These are phyloP conservation scores for Pitangus sulphuratus DNA, from an alignment of 2,797 vertebrate species.

Conservation along the genomic window DNA sequence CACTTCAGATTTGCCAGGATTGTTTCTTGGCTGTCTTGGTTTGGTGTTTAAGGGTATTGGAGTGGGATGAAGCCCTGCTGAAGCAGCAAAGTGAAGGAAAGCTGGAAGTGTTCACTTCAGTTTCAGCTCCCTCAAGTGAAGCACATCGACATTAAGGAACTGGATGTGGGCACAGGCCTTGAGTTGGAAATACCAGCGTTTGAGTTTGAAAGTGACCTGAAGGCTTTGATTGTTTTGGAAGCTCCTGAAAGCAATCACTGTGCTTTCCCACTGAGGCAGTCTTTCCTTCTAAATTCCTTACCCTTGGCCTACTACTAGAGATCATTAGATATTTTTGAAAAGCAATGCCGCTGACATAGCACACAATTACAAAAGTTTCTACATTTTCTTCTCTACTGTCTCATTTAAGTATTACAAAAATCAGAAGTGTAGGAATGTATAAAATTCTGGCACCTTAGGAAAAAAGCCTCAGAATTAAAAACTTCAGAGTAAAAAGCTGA, in stretches of 20 bases:
- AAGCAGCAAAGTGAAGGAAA: background rate
- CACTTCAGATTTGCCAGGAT: background rate
- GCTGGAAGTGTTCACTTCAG: background rate
- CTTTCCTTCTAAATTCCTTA: background rate
- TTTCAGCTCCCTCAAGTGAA: background rate
- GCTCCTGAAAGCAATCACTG: background rate
- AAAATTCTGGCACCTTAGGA: background rate
- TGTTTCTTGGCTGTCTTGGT: background rate
- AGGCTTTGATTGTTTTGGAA: background rate
- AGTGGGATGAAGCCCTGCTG: background rate
- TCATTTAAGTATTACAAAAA: background rate
- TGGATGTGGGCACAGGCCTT: background rate
- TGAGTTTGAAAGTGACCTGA: background rate
- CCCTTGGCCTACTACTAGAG: background rate
- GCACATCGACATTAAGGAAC: background rate
- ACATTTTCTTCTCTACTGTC: background rate
- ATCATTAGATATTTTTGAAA: background rate
- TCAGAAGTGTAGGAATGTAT: background rate
- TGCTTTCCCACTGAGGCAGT: background rate
- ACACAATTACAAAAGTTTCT: background rate
- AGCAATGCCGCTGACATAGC: background rate
- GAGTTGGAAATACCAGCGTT: background rate
- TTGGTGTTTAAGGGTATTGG: rapidly evolving
- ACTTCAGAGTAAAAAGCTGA: background rate
- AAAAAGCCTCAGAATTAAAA: background rate